Base-by-base conservation (phyloP, 2,113 vertebrate genomes). In the Pyrgilauda ruficollis region DNA sequence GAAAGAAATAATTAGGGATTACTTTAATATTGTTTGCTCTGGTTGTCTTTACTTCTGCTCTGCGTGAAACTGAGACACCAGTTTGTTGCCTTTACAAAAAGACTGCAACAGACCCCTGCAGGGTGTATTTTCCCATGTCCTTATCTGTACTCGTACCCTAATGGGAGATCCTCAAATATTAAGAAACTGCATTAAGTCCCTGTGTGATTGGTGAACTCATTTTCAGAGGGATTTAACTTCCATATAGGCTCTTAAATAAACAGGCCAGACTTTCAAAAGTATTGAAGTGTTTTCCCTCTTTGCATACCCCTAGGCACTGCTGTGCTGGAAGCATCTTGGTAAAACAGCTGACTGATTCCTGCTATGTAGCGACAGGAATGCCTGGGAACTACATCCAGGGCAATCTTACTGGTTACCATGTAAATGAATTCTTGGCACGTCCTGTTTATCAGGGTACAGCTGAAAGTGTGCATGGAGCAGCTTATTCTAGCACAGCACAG, bases 221-320 rank as follows among this genome's bases (percentile, higher is more conserved):
- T 66, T 88, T 66, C 37, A 72, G 64, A 55, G 14, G 9, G 3
- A 18, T 26, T 59, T 46, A 39, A 9, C 7, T 85, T 81, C 56
- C 24, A 17, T 3, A 13, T 1, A 43, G 15, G 3, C 11, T 61
- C 9, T 59, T 61, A 84, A 55, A 68, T 22, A 33, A 52, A 73
- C 10, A 35, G 6, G 4, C 5, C 15, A 78, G 69, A 50, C 9
- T 87, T 94, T 31, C 26, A 84, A 74, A 61, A 58, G 7, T 9
- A 17, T 70, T 87, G 16, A 44, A 5, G 6, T 0, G 0, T 31
- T 64, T 70, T 75, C 56, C 24, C 47, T 59, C n/a, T 68, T 16
- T 2, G 0, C 4, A 1, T 11, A 1, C 44, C 17, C 24, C 30
- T 1, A 53, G n/a, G 20, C 50, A 59, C 1, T 1, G 1, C 37